Evolutionary conservation across 2,113 vertebrate genomes (phyloP).

Genomic region (Madoqua kirkii): DNA sequence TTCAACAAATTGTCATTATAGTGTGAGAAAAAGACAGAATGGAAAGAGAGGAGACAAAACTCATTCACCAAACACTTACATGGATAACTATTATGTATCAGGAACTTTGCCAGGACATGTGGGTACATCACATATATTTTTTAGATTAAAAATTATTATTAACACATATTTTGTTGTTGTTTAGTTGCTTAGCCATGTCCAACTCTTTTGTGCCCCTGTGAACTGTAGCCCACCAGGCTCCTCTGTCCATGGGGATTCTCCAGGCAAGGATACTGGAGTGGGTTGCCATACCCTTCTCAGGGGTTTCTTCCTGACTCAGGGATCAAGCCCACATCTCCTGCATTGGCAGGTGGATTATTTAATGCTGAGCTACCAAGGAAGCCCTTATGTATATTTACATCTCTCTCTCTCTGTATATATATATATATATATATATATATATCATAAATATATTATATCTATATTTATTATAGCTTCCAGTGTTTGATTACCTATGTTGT

Average conservation of each 20-base stretch:
- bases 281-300: not conserved
- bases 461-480: not conserved
- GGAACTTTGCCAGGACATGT: not conserved
- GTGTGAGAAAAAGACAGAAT: not conserved
- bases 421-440: not conserved
- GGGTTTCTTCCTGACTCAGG: not conserved
- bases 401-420: too few relatives aligned
- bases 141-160: not conserved
- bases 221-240: not conserved
- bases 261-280: not conserved
- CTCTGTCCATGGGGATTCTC: not conserved
- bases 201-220: accelerated
- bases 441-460: not conserved
- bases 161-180: not conserved
- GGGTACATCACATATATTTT: not conserved
- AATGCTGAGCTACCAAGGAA: not conserved
- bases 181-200: not conserved
- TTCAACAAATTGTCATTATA: slow-evolving; percentile 21
- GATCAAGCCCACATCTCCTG: not conserved
- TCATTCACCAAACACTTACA: not conserved
- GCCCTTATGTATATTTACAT: not conserved
- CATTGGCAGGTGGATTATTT: not conserved
- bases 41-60: not conserved
- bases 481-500: not conserved
- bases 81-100: not conserved